A percentile compares a stretch with the other conserved stretches of the same genome.
Conservation (phyloP, 2,797 vertebrate genomes). For the Numenius phaeopus region DNA sequence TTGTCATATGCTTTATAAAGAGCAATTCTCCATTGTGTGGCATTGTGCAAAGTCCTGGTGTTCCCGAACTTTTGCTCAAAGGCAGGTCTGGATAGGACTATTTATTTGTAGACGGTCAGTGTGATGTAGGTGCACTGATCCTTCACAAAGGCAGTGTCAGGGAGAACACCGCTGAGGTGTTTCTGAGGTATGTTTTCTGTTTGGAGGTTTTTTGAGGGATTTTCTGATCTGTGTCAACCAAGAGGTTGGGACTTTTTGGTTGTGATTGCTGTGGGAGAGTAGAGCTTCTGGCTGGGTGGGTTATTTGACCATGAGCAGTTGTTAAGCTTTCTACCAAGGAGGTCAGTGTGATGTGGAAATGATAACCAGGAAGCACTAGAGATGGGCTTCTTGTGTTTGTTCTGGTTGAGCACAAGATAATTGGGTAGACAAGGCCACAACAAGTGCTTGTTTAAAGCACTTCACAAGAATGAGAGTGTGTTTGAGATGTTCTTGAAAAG, state of each 20-base stretch:
- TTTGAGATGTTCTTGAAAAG: background rate
- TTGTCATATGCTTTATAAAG: background rate
- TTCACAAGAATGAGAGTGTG: background rate
- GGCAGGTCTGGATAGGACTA: background rate
- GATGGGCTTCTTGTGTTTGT: background rate
- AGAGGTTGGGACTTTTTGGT: background rate
- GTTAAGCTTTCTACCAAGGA: background rate
- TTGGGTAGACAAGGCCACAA: background rate
- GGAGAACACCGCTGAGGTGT: background rate
- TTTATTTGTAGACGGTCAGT: rapidly evolving
- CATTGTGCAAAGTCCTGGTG: background rate
- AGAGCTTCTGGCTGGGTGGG: background rate
- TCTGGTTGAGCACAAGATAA: background rate
- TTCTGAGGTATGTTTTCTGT: background rate
- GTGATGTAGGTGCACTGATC: background rate
- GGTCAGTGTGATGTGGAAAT: background rate
- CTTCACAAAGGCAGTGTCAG: background rate
- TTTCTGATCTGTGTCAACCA: background rate
- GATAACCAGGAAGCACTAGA: background rate
- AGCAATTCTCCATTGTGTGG: background rate
- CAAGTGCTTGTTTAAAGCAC: background rate
- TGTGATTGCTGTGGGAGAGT: background rate
- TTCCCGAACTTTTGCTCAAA: background rate
- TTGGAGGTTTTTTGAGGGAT: background rate
- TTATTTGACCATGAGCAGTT: background rate